Evolutionary conservation across 2,888 invertebrate species (phyloP), one percentile per base, ranked within the genome.

Genomic region (Teleogryllus oceanicus): DNA sequence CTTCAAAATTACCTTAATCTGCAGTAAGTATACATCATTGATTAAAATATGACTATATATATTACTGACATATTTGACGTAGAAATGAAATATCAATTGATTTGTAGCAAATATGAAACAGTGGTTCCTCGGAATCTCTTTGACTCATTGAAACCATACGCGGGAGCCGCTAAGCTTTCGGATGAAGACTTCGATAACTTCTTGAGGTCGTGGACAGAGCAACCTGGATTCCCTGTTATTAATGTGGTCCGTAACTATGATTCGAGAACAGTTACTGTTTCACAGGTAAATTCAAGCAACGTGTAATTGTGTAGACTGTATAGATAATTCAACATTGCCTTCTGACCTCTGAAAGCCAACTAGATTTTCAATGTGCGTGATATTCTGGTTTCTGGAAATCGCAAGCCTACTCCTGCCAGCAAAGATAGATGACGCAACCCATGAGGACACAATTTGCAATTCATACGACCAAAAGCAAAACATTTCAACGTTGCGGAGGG

Each of bases 81-180:
- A 12, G n/a, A 11, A 18, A n/a, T 62, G 62, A 1, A 18, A 62
- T 12, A 18, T 62, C 62, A 13, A 11, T 62, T n/a, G 1, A 62
- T 62, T 62, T 62, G 62, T 62, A 62, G 62, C 5, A 11, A 84
- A 84, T 74, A 51, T 16, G n/a, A 37, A n/a, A n/a, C 78, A 13
- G 51, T 62, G 21, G 21, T 20, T 0, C 78, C 78, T 12, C 51
- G 2, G 20, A 11, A 74, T 20, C 78, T 78, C 18, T 78, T 62
- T 74, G 16, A 83, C 87, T 83, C 89, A 37, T 74, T 80, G 50
- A 20, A 80, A n/a, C 24, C 49, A 37, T 20, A n/a, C 3, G 74
- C 77, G 16, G 49, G 13, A 21, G 75, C 16, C 16, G 75, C 24
- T 49, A 37, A 49, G 13, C 37, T 37, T 49, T 77, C 77, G 5